Base-by-base conservation (phyloP, 2,888 invertebrate genomes). In the Nephrocerus scutellatus region DNA sequence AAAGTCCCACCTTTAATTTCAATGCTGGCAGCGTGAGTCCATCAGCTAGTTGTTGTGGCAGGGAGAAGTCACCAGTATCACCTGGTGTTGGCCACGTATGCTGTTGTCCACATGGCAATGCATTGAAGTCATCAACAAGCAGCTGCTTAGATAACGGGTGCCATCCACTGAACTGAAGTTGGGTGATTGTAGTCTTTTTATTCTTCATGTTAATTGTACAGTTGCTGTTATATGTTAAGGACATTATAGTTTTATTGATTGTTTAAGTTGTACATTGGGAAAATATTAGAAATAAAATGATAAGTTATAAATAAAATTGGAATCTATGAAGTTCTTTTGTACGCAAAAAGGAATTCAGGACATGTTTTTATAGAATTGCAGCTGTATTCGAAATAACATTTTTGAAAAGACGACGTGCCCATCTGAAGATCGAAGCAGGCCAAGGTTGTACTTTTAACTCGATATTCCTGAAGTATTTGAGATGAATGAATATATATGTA, bases 1-100 rank as follows among this genome's bases (percentile, higher is more conserved):
- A 82, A 25, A 64, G 63, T 30, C 64, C 66, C 6, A 63, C 61
- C 2, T 66, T 59, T 19, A 62, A 55, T 36, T 45, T 59, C 9
- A 54, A 52, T 7, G 38, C 43, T 45, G 55, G 47, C 36, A 50
- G 34, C 31, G 31, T 41, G 30, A 60, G 60, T 30, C 55, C 60
- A 48, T 0, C 33, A 37, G 16, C 39, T 36, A 32, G 15, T 13
- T 44, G 43, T 21, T 39, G 34, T 18, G 39, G 40, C n/a, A 41
- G 33, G 2, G 23, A 26, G 7, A 38, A 36, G 39, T 39, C 39
- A 3, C 36, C 33, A 15, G 33, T 43, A 14, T 20, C 32, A 3
- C 10, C 26, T n/a, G 26, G 8, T 16, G 18, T 3, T 9, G 28
- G 5, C 29, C 21, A 39, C 41, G 46, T 24, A 28, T 34, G 32